Evolutionary conservation across 2,113 vertebrate genomes (phyloP).

Genomic region (Gambusia affinis): DNA sequence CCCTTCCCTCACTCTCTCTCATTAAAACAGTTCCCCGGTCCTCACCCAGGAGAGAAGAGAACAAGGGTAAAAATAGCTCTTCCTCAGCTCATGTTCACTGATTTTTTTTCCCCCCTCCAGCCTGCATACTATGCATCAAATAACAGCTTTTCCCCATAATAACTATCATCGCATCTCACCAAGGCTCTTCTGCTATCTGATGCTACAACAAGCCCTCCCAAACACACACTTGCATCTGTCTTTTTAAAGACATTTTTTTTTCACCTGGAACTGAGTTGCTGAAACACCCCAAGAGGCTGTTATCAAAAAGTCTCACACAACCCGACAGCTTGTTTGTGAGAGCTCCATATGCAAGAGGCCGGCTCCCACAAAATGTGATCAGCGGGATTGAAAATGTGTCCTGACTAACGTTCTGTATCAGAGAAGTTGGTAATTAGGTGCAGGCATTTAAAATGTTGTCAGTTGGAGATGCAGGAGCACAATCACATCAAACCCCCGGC

Average conservation of each 20-base stretch:
- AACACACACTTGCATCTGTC: not conserved
- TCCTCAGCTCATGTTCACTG: slow-evolving; percentile 42
- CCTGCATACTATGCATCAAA: slow-evolving; percentile 64
- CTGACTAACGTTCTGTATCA: not conserved
- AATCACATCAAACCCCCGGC: not conserved
- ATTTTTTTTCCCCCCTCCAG: slow-evolving; percentile 24
- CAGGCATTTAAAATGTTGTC: slow-evolving; percentile 22
- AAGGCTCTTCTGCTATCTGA: not conserved
- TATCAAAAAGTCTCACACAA: slow-evolving; percentile 12
- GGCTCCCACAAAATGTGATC: not conserved
- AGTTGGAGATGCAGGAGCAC: slow-evolving; percentile 21
- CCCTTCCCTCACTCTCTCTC: slow-evolving; percentile 53
- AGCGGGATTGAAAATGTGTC: slow-evolving; percentile 4
- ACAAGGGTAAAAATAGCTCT: slow-evolving; percentile 73
- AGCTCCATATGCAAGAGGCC: not conserved
- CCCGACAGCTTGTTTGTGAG: slow-evolving; percentile 4
- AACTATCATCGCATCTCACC: slow-evolving; percentile 13
- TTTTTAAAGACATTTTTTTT: slow-evolving; percentile 23
- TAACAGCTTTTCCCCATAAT: slow-evolving; percentile 54
- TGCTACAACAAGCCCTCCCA: slow-evolving; percentile 7
- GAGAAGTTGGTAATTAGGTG: slow-evolving; percentile 24
- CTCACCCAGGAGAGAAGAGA: slow-evolving; percentile 56
- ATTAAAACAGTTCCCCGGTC: slow-evolving; percentile 71
- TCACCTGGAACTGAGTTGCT: not conserved
- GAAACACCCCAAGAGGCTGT: slow-evolving; percentile 16